Evolutionary conservation across 2,888 invertebrate genomes (phyloP).

Genomic region (Drepana falcataria): DNA sequence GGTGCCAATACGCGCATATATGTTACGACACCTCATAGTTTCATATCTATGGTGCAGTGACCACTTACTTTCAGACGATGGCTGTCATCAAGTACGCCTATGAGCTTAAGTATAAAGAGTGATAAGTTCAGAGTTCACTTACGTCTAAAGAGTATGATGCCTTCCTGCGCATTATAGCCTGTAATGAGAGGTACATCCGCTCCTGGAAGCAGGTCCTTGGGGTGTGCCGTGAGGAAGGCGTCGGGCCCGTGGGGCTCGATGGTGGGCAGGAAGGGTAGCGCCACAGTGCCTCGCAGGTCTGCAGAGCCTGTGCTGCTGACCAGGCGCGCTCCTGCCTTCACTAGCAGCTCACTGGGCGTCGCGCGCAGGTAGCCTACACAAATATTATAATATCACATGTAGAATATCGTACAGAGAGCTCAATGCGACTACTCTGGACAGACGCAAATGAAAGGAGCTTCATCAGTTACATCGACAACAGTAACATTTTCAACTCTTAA

Average conservation of each 20-base stretch:
- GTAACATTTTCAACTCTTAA: no score
- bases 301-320: conserved; percentile 56
- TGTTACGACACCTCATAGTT: no score
- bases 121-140: conserved; percentile 25
- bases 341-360: conserved; percentile 77
- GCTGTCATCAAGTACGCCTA: no score
- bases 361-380: conserved; percentile 75
- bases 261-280: conserved; percentile 79
- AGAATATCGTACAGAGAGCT: no score
- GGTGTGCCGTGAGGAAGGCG: conserved; percentile 77
- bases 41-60: no score
- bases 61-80: no score
- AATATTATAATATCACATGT: background rate
- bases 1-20: no score
- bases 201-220: conserved; percentile 66
- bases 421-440: no score
- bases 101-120: no score
- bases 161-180: conserved; percentile 82
- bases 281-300: conserved; percentile 78
- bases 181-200: conserved; percentile 80
- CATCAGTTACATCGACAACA: no score
- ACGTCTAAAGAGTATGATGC: conserved; percentile 81
- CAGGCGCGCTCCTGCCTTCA: conserved; percentile 77
- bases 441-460: no score
- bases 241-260: conserved; percentile 59